These are phyloP conservation scores for Garrulus glandarius DNA, from an alignment of 2,797 vertebrate genomes.

Conservation along the genomic window DNA sequence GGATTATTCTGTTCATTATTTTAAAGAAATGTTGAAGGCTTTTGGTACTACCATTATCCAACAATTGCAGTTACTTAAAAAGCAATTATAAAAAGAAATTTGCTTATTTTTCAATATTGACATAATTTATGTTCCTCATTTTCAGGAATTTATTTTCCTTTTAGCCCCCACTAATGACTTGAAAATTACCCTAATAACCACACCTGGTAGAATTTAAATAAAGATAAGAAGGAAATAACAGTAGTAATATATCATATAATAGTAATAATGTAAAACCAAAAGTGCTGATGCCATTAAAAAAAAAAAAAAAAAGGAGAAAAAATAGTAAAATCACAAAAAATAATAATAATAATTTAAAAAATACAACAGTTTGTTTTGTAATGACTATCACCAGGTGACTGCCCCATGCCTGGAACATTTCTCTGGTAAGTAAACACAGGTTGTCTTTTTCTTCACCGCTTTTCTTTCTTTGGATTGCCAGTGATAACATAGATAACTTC, in stretches of 20 bases:
- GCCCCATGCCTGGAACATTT: background rate
- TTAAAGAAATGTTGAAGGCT: background rate
- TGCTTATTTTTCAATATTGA: background rate
- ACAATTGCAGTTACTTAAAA: background rate
- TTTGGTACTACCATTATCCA: background rate
- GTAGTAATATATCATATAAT: background rate
- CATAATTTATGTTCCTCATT: background rate
- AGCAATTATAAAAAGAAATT: background rate
- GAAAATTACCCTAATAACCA: background rate
- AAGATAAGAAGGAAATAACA: background rate
- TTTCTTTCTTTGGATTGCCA: background rate
- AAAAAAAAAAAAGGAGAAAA: background rate
- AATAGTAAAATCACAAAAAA: background rate
- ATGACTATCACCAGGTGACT: background rate
- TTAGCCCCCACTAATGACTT: background rate
- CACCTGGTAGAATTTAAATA: background rate
- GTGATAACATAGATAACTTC: background rate
- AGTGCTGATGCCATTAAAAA: accelerated
- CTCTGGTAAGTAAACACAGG: background rate
- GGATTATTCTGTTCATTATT: background rate
- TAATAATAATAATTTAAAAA: accelerated
- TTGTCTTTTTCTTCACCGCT: background rate
- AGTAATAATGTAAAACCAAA: background rate
- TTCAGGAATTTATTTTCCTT: background rate
- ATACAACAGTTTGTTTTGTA: background rate